Evolutionary conservation across 2,888 invertebrate species (phyloP), one percentile per base, ranked within the genome.

Genomic region (Sacculina carcini): DNA sequence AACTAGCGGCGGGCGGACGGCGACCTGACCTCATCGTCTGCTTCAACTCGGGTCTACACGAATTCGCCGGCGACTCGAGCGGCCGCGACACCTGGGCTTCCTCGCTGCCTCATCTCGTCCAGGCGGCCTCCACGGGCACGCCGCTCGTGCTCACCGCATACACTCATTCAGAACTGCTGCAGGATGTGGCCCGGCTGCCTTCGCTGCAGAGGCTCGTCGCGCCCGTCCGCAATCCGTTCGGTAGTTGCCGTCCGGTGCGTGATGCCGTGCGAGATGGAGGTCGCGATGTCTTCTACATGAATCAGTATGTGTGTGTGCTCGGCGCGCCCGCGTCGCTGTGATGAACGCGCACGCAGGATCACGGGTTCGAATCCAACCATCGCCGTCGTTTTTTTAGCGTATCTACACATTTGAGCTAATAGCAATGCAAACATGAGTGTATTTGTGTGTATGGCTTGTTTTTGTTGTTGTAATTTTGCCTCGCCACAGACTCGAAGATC

Each of bases 41-140:
- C 24, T 55, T 50, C 44, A 55, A 55, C 39, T 55, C 53, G 49
- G 55, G 55, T 4, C 52, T 55, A 23, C 55, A 55, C 29, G 55
- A 55, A 42, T 50, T 36, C 24, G 44, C 21, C 10, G 52, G 44
- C 2, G 40, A 40, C 6, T n/a, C n/a, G n/a, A 7, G 28, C 16
- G 23, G 32, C n/a, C 24, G 24, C 3, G 51, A 54, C 26, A 50
- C 52, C 10, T 51, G 52, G 52, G 50, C 48, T 10, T 26, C 19
- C 10, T 48, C 55, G 19, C 31, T 54, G 23, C 40, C 51, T 12
- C 12, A 44, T 19, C 42, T 54, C 24, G 16, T 51, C 1, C 19
- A 16, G 3, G 36, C 48, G 19, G 12, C 16, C 5, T 29, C 16
- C 12, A 29, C 34, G 10, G n/a, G n/a, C n/a, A n/a, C n/a, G n/a